These are phyloP conservation scores for Amniataba percoides DNA, from an alignment of 2,797 vertebrate species.

Conservation along the genomic window DNA sequence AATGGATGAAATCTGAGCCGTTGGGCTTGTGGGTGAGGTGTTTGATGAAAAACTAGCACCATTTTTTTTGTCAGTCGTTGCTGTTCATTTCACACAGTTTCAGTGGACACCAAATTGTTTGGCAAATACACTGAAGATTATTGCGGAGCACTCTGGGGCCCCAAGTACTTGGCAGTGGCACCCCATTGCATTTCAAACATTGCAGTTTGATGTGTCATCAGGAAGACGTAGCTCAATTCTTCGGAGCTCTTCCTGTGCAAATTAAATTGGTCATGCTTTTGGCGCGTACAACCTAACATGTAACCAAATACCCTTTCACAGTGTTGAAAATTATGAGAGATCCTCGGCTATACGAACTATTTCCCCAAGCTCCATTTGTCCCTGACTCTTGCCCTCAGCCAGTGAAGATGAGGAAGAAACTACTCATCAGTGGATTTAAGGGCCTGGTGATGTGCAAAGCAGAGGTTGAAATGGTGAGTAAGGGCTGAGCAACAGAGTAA, in stretches of 20 bases:
- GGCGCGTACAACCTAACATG: conserved; percentile 63
- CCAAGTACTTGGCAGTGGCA: conserved; percentile 63
- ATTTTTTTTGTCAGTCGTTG: conserved; percentile 48
- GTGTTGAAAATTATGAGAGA: conserved; percentile 48
- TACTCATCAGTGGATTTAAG: conserved; percentile 71
- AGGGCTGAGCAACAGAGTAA: conserved; percentile 73
- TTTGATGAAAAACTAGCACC: conserved; percentile 43
- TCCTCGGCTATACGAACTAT: conserved; percentile 45
- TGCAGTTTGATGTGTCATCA: conserved; percentile 80
- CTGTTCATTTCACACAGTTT: conserved; percentile 50
- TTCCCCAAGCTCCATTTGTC: conserved; percentile 48
- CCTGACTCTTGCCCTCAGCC: conserved; percentile 50
- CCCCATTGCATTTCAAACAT: conserved; percentile 75
- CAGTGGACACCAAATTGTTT: conserved; percentile 33
- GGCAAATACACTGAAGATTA: conserved; percentile 55
- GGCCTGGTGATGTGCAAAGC: conserved; percentile 68
- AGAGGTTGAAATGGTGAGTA: conserved; percentile 77
- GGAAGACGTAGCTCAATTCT: conserved; percentile 68
- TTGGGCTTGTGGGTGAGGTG: conserved; percentile 48
- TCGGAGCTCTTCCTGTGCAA: conserved; percentile 63
- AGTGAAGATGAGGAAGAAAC: conserved; percentile 69
- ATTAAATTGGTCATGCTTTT: conserved; percentile 78
- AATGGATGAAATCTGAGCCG: conserved; percentile 69
- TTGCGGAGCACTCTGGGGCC: conserved; percentile 21
- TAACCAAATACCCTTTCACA: conserved; percentile 61